A percentile compares a stretch with the other conserved stretches of the same genome.
Evolutionary conservation across 1,140 invertebrate species (phyloP).

Genomic region (Papilio polytes): DNA sequence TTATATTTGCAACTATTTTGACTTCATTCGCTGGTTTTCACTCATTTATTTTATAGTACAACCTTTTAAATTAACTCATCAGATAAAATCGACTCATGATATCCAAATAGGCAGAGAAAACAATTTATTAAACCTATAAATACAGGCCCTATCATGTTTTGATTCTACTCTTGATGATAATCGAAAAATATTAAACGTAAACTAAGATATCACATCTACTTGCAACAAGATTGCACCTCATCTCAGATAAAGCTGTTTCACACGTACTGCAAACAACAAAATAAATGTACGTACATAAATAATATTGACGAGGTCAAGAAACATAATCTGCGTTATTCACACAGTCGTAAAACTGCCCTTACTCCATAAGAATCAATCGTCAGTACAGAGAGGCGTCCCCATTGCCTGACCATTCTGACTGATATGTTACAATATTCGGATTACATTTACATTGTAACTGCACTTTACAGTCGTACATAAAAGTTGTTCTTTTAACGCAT

Average conservation of each 20-base stretch:
- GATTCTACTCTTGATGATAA: neutral
- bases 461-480: neutral
- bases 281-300: slow-evolving; percentile 50
- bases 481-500: neutral
- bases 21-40: neutral
- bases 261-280: slow-evolving; percentile 49
- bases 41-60: neutral
- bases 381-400: slow-evolving; percentile 44
- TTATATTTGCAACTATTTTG: neutral
- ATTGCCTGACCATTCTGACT: slow-evolving; percentile 33
- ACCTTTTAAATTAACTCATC: neutral
- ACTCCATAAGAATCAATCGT: slow-evolving; percentile 61
- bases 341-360: slow-evolving; percentile 63
- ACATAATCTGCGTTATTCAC: slow-evolving; percentile 62
- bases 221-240: slow-evolving; percentile 26
- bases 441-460: slow-evolving; percentile 40
- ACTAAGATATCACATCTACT: slow-evolving; percentile 32
- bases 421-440: slow-evolving; percentile 37
- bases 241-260: slow-evolving; percentile 46
- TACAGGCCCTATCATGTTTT: neutral
- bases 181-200: neutral
- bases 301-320: slow-evolving; percentile 63
- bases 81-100: neutral
- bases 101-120: neutral
- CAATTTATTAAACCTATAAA: neutral